Evolutionary conservation across 2,113 vertebrate genomes (phyloP), one percentile per base, ranked within the genome.

Genomic region (Dasypus novemcinctus): DNA sequence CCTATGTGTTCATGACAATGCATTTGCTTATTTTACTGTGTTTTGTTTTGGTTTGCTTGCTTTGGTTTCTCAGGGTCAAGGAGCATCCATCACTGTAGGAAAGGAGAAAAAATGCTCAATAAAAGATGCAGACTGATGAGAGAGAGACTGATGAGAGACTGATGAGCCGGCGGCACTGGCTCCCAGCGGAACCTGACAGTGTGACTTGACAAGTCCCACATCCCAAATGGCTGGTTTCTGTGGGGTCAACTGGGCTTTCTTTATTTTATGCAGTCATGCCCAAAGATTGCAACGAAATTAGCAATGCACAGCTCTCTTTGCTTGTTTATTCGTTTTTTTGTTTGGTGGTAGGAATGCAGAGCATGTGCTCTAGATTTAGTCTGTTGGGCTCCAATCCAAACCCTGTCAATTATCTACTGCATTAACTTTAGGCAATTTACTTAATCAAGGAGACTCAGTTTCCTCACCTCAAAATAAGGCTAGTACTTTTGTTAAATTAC

Each of bases 101-200:
- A 78, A 64, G 38, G 8, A 14, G 4, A 25, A 13, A 33, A 64
- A 46, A 1, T 66, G 23, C 25, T 36, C 17, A 21, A 46, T 29
- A 72, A 25, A 0, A 88, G 11, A 12, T 20, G 11, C 23, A 78
- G 18, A 64, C 17, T 7, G 23, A 17, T 54, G 33, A 25, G 8
- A 49, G 46, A 49, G 8, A 49, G 46, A 9, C 46, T 49, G 46
- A 49, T 1, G 46, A 49, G 46, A 49, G n/a, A n/a, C 21, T 6
- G 23, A 17, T 54, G 38, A 25, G 6, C 1, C 11, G 12, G 2
- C 25, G 1, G 18, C 18, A 0, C 20, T 57, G 4, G 1, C 6
- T 15, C 7, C 14, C 10, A 21, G 0, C 75, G 33, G 38, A 61
- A 33, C 7, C 1, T 1, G 6, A 21, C 1, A 4, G 18, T 27